Evolutionary conservation across 2,888 invertebrate species (phyloP).

Genomic region (Microchrysa polita): DNA sequence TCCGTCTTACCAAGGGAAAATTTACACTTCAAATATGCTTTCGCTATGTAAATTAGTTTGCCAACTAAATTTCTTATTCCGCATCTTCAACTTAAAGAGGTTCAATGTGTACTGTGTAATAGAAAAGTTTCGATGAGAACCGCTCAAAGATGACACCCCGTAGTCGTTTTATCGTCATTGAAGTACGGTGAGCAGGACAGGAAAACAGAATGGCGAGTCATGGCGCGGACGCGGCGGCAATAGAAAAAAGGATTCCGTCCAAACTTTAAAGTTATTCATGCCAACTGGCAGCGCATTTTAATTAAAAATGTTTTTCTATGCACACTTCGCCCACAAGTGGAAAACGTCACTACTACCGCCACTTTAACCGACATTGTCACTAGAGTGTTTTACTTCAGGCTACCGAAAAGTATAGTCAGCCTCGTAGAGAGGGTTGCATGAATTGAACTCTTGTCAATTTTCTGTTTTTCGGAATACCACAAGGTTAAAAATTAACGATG

Average conservation of each 20-base stretch:
- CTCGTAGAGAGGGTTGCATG: too few species aligned
- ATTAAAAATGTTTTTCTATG: conserved; percentile 27
- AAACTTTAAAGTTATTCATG: conserved; percentile 41
- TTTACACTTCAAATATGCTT: conserved; percentile 44
- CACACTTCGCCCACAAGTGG: background rate
- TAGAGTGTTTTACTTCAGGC: background rate
- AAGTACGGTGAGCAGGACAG: background rate
- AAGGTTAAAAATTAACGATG: too few species aligned
- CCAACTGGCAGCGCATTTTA: conserved; percentile 43
- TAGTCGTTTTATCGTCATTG: background rate
- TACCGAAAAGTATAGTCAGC: too few species aligned
- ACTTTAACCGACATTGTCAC: conserved; percentile 16
- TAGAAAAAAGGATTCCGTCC: conserved; percentile 14
- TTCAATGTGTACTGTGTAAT: conserved; percentile 26
- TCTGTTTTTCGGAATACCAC: too few species aligned
- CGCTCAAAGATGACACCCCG: background rate
- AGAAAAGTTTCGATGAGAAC: conserved; percentile 34
- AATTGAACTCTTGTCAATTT: too few species aligned
- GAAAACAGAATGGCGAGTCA: background rate
- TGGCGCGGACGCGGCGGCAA: background rate
- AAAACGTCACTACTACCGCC: background rate
- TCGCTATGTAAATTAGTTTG: conserved; percentile 43
- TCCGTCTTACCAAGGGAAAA: conserved; percentile 4
- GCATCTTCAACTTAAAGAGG: conserved; percentile 27
- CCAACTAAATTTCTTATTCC: conserved; percentile 42